Evolutionary conservation across 2,888 invertebrate genomes (phyloP).

Genomic region (Eumerus sabulonum): DNA sequence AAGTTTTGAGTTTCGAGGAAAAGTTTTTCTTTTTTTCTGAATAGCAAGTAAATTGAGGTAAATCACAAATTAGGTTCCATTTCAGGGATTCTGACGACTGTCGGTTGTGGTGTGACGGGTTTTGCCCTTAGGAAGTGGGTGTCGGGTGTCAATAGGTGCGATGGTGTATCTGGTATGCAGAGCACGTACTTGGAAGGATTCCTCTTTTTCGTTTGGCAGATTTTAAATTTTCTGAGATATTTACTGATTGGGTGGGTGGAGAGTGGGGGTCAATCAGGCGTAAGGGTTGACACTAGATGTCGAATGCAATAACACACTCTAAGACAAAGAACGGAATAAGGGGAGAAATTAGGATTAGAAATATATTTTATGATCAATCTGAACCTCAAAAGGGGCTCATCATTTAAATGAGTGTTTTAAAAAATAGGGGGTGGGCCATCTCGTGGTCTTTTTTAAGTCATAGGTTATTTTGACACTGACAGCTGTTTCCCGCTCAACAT

Average conservation of each 20-base stretch:
- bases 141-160: conserved; percentile 50
- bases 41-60: conserved; percentile 71
- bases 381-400: no score
- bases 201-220: conserved; percentile 47
- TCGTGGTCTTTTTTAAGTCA: no score
- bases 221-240: conserved; percentile 30
- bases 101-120: conserved; percentile 14
- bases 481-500: no score
- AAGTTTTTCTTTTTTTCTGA: conserved; percentile 70
- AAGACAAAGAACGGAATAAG: no score
- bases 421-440: no score
- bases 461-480: no score
- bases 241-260: neutral
- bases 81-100: conserved; percentile 62
- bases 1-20: conserved; percentile 55
- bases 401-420: no score
- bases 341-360: no score
- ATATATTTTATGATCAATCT: no score
- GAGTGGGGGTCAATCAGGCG: conserved; percentile 35
- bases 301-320: neutral
- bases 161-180: conserved; percentile 74
- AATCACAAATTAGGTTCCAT: conserved; percentile 71
- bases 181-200: conserved; percentile 76
- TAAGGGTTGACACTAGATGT: conserved; percentile 20
- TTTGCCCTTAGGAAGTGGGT: conserved; percentile 32